These are phyloP conservation scores for Hemicentrotus pulcherrimus DNA, from an alignment of 35 echinoderm and acorn worm genomes.

Conservation along the genomic window DNA sequence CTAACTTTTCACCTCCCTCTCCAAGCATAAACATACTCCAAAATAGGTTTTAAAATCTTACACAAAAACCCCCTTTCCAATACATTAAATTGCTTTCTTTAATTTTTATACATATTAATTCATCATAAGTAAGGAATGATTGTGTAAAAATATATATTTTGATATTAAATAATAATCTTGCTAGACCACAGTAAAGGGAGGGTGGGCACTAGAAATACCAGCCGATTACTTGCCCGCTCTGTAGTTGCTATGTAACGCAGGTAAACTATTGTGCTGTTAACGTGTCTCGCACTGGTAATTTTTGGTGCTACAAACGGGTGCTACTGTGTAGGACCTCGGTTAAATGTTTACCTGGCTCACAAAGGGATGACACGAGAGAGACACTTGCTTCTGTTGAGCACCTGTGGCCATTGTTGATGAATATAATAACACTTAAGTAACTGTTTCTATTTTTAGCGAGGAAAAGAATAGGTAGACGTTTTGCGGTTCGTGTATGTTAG, in stretches of 20 bases:
- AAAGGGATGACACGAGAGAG: neutral
- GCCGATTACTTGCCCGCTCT: neutral
- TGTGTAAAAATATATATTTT: too few relatives aligned
- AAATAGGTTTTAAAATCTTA: neutral
- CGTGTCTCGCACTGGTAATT: neutral
- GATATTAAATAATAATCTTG: neutral
- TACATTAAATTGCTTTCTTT: too few relatives aligned
- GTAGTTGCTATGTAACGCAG: slow-evolving; percentile 15
- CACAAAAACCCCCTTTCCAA: neutral
- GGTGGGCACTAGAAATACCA: neutral
- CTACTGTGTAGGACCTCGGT: neutral
- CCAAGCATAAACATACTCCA: neutral
- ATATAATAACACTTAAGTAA: neutral
- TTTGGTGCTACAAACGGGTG: neutral
- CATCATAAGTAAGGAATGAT: too few relatives aligned
- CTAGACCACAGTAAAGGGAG: neutral
- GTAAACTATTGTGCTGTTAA: slow-evolving; percentile 28
- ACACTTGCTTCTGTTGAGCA: neutral
- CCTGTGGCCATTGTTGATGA: neutral
- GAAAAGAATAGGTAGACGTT: neutral
- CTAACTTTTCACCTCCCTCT: neutral
- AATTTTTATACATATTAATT: too few relatives aligned
- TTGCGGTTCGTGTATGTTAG: neutral
- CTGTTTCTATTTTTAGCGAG: neutral
- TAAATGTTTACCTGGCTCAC: neutral